Conservation (phyloP, 2,113 vertebrate genomes). For the Albula glossodonta region DNA sequence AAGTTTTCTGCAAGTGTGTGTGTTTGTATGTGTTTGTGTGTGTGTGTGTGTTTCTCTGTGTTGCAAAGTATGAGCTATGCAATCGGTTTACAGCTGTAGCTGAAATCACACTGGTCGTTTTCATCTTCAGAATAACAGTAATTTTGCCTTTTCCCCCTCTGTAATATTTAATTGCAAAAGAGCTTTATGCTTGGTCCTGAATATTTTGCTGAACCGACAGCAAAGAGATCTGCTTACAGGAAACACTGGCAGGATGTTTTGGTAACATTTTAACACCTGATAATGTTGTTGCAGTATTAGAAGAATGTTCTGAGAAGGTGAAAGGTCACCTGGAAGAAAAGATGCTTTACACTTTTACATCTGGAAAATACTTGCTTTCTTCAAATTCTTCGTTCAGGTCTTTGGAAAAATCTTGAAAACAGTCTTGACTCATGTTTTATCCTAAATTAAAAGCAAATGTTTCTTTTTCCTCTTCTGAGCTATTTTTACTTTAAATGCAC, state of each 20-base stretch:
- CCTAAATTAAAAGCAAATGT: slow-evolving; percentile 25
- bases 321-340: slow-evolving; percentile 35
- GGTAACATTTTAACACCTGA: not conserved
- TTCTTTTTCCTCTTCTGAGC: slow-evolving; percentile 21
- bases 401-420: slow-evolving; percentile 26
- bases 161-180: not conserved
- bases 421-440: slow-evolving; percentile 18
- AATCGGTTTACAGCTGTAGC: not conserved
- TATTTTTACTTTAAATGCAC: slow-evolving; percentile 26
- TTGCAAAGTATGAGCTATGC: not conserved
- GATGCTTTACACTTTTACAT: not conserved
- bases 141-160: not conserved
- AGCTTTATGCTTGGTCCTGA: not conserved
- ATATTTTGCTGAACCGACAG: not conserved
- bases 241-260: not conserved
- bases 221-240: not conserved
- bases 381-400: not conserved
- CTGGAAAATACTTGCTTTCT: not conserved
- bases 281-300: not conserved
- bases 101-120: not conserved
- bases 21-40: not conserved
- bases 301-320: not conserved
- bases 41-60: not conserved
- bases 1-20: not conserved
- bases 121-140: not conserved